Conservation (phyloP, 2,888 invertebrate species). For the Celastrina argiolus region DNA sequence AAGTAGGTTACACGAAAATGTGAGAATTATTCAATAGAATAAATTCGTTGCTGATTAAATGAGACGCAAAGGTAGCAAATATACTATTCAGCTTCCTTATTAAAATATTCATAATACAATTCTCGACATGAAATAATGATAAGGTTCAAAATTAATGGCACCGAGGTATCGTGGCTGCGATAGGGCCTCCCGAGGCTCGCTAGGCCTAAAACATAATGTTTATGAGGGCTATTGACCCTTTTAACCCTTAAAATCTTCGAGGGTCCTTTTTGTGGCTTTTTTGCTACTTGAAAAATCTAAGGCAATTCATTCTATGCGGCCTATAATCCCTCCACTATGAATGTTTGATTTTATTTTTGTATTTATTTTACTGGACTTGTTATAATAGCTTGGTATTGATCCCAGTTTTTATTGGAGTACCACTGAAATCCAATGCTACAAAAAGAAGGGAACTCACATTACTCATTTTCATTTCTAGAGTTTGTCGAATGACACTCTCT, state of each 20-base stretch:
- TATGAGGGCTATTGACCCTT: conserved; percentile 39
- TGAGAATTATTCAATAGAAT: conserved; percentile 4
- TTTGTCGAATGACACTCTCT: too few relatives aligned
- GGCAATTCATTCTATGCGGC: conserved; percentile 6
- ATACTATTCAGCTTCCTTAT: conserved; percentile 32
- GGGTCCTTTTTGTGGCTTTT: conserved; percentile 23
- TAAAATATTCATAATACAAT: conserved; percentile 37
- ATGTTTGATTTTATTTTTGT: background rate
- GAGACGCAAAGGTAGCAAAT: background rate
- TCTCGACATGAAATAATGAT: conserved; percentile 38
- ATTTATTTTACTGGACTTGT: background rate
- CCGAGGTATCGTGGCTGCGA: conserved; percentile 21
- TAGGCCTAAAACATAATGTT: conserved; percentile 40
- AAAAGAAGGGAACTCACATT: too few relatives aligned
- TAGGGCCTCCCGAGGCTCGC: conserved; percentile 31
- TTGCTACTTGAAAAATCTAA: conserved; percentile 22
- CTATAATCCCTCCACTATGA: background rate
- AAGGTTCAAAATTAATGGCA: conserved; percentile 36
- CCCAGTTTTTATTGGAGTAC: too few relatives aligned
- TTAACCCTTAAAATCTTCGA: conserved; percentile 38
- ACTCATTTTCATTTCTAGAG: too few relatives aligned
- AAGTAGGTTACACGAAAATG: background rate
- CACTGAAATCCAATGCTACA: too few relatives aligned
- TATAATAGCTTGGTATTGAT: background rate
- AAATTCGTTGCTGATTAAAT: conserved; percentile 3